phyloP scores from a whole-genome alignment of 92 coral and sea anemone species.

The Zoanthus solanderi region DNA sequence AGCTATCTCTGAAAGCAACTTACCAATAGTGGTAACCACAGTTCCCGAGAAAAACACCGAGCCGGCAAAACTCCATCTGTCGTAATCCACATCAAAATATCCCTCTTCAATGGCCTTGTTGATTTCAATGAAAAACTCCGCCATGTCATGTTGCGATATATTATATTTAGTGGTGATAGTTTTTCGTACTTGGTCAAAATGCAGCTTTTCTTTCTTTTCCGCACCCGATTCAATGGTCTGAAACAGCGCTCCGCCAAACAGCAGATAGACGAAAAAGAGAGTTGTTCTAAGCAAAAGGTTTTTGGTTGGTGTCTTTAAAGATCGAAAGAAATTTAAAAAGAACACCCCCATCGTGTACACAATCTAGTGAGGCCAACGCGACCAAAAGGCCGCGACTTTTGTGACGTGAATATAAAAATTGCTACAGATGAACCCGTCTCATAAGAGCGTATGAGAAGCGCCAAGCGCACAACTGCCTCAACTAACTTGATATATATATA shows the following conservation, averaged over 20 bases:
- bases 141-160: conserved; percentile 92
- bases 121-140: conserved; percentile 80
- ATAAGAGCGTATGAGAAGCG: conserved; percentile 21
- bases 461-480: neutral
- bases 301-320: conserved; percentile 97
- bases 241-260: conserved; percentile 96
- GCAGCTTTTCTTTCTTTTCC: conserved; percentile 84
- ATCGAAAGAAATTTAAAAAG: conserved; percentile 94
- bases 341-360: conserved; percentile 87
- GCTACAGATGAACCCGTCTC: conserved; percentile 18
- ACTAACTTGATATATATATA: conserved; percentile 40
- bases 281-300: conserved; percentile 85
- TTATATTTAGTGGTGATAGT: conserved; percentile 86
- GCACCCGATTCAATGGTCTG: conserved; percentile 99
- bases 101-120: conserved; percentile 98
- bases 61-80: conserved; percentile 98
- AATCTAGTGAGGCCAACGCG: conserved; percentile 30
- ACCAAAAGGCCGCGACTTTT: conserved; percentile 54
- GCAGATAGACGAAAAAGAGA: conserved; percentile 85
- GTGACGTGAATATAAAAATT: conserved; percentile 9
- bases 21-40: conserved; percentile 97
- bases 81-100: conserved; percentile 90
- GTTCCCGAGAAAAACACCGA: conserved; percentile 97
- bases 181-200: conserved; percentile 82
- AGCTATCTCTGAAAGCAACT: conserved; percentile 36